Conservation (phyloP, 2,888 invertebrate genomes). For the Andrena hattorfiana region DNA sequence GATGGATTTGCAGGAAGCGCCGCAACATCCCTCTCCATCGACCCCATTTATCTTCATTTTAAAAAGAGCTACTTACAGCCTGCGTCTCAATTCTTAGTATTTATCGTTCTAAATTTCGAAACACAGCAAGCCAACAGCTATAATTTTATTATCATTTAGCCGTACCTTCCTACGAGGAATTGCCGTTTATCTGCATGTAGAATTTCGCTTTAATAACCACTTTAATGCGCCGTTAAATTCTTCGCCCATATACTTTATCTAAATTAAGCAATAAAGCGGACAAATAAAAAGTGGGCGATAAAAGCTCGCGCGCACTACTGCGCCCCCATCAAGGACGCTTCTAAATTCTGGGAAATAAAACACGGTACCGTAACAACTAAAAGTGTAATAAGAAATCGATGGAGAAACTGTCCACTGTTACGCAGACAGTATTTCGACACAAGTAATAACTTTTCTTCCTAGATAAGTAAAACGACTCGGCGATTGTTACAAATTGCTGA, state of each 20-base stretch:
- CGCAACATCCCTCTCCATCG: background rate
- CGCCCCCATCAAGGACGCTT: background rate
- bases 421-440: too few relatives aligned
- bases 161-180: background rate
- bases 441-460: too few relatives aligned
- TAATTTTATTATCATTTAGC: background rate
- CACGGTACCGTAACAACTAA: background rate
- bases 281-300: background rate
- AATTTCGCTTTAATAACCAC: background rate
- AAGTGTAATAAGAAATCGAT: background rate
- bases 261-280: slow-evolving; percentile 14
- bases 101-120: background rate
- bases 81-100: background rate
- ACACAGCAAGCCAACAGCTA: background rate
- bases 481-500: too few relatives aligned
- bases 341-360: background rate
- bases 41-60: background rate
- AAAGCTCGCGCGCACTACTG: background rate
- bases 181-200: background rate
- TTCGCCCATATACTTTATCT: slow-evolving; percentile 7
- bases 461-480: too few relatives aligned
- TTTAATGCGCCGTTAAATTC: background rate
- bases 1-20: background rate
- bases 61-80: background rate
- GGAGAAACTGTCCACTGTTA: too few relatives aligned